Evolutionary conservation across 2,797 vertebrate genomes (phyloP), one percentile per base, ranked within the genome.

Genomic region (Aeoliscus strigatus): DNA sequence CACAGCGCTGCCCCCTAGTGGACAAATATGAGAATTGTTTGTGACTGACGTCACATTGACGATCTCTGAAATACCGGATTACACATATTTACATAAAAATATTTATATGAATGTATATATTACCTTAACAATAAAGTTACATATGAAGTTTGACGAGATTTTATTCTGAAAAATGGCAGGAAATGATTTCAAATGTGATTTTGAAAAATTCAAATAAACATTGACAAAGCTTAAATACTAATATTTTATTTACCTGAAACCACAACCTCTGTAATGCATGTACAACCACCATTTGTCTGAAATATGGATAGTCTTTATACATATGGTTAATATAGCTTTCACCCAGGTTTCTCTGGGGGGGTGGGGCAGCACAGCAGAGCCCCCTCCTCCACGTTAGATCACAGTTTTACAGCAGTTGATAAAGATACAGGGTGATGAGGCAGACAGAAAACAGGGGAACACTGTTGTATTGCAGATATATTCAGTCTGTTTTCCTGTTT

Each of bases 181-280:
- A 23, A 23, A 23, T 4, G 21, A 4, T 23, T 4, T 8, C 21
- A 23, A 23, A 23, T 8, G 4, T 4, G 8, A 23, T 8, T 23
- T 23, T 8, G 4, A 23, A 4, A 27, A 8, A 10, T 10, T 27
- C 4, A 10, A 9, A 12, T n/a, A 8, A 6, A 8, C 15, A 18
- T n/a, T 8, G 14, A 57, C 25, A 73, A 23, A 42, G 11, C 24
- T 73, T 23, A 82, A 78, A 80, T 76, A 71, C 40, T 66, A 59
- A 8, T 62, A 56, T 54, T 46, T 41, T 87, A 87, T 87, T 88
- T 83, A 83, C 85, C 83, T 83, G 82, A 86, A 86, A 86, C 60
- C 75, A 84, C 77, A 84, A 75, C 67, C 73, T 73, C 65, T 69
- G 68, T 76, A 79, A 85, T 80, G 77, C 73, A 79, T 66, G 50